These are phyloP conservation scores for Celastrina argiolus DNA, from an alignment of 2,888 invertebrate genomes.

Conservation along the genomic window DNA sequence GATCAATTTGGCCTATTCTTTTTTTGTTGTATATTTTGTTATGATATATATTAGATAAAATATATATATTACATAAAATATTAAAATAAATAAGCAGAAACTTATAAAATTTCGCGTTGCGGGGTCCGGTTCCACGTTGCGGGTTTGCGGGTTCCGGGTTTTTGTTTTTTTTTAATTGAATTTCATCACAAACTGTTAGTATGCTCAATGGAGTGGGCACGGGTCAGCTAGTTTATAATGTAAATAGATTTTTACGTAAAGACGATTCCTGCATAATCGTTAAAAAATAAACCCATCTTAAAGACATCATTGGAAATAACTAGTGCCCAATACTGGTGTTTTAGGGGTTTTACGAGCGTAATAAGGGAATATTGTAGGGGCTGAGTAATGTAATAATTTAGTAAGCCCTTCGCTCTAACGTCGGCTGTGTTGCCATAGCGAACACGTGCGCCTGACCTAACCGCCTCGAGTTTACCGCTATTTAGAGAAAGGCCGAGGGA, in stretches of 20 bases:
- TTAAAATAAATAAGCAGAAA: no score
- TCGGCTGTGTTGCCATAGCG: constrained; percentile 2
- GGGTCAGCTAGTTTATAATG: no score
- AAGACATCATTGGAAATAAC: neutral
- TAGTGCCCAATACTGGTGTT: neutral
- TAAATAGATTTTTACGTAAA: neutral
- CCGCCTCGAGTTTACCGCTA: constrained; percentile 1
- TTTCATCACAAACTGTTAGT: no score
- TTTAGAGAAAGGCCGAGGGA: neutral
- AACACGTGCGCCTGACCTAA: constrained; percentile 8
- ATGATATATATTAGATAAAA: no score
- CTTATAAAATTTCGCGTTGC: no score
- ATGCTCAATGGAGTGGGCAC: no score
- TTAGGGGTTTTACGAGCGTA: neutral
- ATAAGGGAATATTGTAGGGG: constrained; percentile 1
- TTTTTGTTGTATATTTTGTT: no score
- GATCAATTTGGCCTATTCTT: no score
- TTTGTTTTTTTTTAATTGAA: no score
- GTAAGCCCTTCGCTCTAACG: neutral
- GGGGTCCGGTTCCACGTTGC: no score
- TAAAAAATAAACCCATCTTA: neutral
- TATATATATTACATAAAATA: no score
- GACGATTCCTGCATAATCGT: neutral
- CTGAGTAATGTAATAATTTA: constrained; percentile 7
- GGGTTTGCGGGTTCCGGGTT: no score